These are phyloP conservation scores for Monoplex corrugatus DNA, from an alignment of 2,888 invertebrate genomes.

Conservation along the genomic window DNA sequence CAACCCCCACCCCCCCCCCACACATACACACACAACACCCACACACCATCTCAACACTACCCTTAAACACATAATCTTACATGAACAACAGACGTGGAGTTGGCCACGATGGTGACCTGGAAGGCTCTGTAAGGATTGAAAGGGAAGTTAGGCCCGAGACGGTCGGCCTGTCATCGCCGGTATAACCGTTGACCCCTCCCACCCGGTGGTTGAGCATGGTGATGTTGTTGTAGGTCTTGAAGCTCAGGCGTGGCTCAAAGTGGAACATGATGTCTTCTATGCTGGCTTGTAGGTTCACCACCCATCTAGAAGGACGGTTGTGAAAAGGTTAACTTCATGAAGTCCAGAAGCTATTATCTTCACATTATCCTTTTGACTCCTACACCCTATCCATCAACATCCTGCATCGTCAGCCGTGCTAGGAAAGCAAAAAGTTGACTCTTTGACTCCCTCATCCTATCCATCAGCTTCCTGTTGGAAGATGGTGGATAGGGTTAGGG, in stretches of 20 bases:
- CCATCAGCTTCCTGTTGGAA: too few species aligned
- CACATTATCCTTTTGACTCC: too few species aligned
- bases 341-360: too few species aligned
- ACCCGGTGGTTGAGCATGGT: not conserved
- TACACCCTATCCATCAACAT: too few species aligned
- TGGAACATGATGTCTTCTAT: not conserved
- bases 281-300: not conserved
- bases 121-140: not conserved
- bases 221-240: not conserved
- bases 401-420: too few species aligned
- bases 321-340: too few species aligned
- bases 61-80: not conserved
- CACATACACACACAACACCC: too few species aligned
- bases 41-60: too few species aligned
- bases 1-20: not conserved
- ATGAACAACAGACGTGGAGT: not conserved
- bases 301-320: too few species aligned
- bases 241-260: not conserved
- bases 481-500: too few species aligned
- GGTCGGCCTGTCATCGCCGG: not conserved
- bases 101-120: not conserved
- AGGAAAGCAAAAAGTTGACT: too few species aligned
- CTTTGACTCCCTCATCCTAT: too few species aligned
- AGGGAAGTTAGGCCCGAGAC: not conserved
- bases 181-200: not conserved